Percentiles rank a stretch among this genome's conserved stretches.
phyloP scores from a whole-genome alignment of 2,113 vertebrate genomes.

The Jacana jacana region DNA sequence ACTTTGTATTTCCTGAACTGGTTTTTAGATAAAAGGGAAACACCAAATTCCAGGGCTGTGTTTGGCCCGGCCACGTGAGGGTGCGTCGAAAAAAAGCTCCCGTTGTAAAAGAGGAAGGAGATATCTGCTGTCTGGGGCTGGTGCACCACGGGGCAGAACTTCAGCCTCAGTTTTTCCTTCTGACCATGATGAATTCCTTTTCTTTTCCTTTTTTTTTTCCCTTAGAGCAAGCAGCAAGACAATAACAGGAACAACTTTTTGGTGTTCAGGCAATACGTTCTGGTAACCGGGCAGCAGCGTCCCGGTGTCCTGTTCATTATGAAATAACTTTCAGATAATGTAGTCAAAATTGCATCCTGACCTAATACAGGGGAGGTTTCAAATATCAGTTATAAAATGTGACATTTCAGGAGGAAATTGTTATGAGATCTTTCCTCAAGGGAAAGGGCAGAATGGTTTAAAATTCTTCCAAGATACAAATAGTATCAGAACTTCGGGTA shows the following conservation, averaged over 20 bases:
- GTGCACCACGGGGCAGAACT: neutral
- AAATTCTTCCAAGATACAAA: neutral
- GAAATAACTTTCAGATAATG: neutral
- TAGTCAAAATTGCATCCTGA: neutral
- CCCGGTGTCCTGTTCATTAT: neutral
- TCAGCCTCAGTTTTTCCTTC: neutral
- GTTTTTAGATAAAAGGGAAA: neutral
- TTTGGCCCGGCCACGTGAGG: neutral
- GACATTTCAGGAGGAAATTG: neutral
- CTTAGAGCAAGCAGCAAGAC: neutral
- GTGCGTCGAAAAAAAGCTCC: neutral
- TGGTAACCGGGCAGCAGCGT: neutral
- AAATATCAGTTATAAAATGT: neutral
- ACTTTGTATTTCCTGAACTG: neutral
- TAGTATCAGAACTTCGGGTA: neutral
- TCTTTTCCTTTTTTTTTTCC: neutral
- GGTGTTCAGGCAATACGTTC: neutral
- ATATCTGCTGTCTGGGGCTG: neutral
- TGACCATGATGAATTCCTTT: neutral
- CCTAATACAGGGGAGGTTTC: neutral
- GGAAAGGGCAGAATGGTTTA: neutral
- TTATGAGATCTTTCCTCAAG: slow-evolving; percentile 19
- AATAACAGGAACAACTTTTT: neutral
- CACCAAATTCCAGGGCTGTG: neutral
- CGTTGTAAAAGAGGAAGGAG: neutral